Percentiles rank a stretch among this genome's conserved stretches.
Conservation (phyloP, 1,140 invertebrate species). For the Habropoda laboriosa region DNA sequence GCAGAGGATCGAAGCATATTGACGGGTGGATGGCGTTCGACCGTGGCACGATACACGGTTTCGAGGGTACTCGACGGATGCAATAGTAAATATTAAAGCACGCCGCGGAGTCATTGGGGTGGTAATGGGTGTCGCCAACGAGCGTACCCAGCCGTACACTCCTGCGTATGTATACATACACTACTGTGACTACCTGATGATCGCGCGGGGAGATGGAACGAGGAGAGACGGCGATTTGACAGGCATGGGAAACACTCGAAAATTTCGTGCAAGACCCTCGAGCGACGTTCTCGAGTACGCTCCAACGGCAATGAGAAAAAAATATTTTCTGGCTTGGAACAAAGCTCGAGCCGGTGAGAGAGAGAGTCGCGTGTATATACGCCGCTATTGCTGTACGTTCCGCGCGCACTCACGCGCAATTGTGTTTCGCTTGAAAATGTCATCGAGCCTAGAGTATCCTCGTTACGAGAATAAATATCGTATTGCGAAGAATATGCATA, state of each 20-base stretch:
- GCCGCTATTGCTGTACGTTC: neutral
- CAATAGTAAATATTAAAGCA: constrained; percentile 78
- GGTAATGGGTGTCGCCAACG: constrained; percentile 76
- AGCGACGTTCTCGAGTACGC: constrained; percentile 50
- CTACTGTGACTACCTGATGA: constrained; percentile 52
- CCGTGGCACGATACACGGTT: constrained; percentile 65
- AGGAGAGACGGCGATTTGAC: constrained; percentile 64
- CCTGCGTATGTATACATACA: too few relatives aligned
- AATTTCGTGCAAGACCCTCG: constrained; percentile 41
- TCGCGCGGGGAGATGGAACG: constrained; percentile 44
- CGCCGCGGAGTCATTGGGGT: constrained; percentile 69
- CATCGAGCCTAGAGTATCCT: constrained; percentile 51
- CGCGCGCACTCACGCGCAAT: constrained; percentile 26
- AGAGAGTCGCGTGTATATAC: constrained; percentile 42
- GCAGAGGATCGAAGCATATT: constrained; percentile 76
- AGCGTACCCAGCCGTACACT: constrained; percentile 36
- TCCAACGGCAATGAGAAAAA: constrained; percentile 43
- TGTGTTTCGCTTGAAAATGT: constrained; percentile 49
- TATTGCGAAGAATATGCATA: constrained; percentile 20
- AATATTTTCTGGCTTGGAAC: constrained; percentile 44
- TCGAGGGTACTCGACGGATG: constrained; percentile 70
- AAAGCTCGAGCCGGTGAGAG: constrained; percentile 50
- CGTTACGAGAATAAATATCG: constrained; percentile 50
- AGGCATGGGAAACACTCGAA: constrained; percentile 74
- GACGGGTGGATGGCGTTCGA: constrained; percentile 74